These are phyloP conservation scores for Hirudo medicinalis DNA, from an alignment of 1,140 invertebrate species.

Conservation along the genomic window DNA sequence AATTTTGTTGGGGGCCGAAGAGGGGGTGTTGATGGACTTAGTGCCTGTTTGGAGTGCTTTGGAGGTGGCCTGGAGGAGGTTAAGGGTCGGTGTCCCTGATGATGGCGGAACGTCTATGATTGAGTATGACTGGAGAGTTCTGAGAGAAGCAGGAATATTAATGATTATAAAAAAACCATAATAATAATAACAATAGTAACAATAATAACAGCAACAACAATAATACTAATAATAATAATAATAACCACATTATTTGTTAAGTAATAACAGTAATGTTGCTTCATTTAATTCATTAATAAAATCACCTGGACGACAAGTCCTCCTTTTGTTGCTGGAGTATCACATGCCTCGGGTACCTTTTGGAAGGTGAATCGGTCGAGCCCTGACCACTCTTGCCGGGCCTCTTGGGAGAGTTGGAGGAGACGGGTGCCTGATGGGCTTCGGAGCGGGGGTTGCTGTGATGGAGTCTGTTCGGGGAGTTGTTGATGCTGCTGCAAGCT, in stretches of 20 bases:
- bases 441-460: background rate
- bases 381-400: background rate
- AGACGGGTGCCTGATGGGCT: background rate
- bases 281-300: too few relatives aligned
- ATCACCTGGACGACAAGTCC: background rate
- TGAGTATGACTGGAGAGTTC: background rate
- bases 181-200: background rate
- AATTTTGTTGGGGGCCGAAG: background rate
- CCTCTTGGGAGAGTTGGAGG: background rate
- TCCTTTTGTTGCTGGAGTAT: background rate
- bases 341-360: conserved; percentile 1
- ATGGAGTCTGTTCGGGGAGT: background rate
- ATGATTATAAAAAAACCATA: background rate
- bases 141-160: background rate
- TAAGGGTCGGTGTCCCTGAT: background rate
- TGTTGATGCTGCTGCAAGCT: conserved; percentile 9
- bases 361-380: background rate
- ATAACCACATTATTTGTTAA: too few relatives aligned
- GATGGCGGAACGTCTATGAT: background rate
- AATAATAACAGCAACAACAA: too few relatives aligned
- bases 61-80: background rate
- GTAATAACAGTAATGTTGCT: too few relatives aligned
- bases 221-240: too few relatives aligned
- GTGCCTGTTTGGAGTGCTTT: background rate
- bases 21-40: background rate